Conservation (phyloP, 2,888 invertebrate genomes). For the Hedya salicella region DNA sequence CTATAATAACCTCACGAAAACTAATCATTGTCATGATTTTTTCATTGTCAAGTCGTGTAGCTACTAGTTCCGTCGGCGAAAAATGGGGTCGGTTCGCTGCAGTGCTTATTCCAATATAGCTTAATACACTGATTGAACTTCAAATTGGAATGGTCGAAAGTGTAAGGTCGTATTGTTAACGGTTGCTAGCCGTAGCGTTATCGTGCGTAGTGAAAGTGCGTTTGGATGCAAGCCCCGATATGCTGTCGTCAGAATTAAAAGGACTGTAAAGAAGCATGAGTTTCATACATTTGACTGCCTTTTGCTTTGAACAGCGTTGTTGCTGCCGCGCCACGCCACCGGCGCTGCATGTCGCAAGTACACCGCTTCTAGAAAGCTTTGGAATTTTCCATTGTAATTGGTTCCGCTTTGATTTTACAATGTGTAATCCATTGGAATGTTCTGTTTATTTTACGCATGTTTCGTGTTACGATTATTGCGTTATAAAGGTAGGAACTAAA, state of each 20-base stretch:
- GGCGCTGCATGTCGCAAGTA: conserved; percentile 64
- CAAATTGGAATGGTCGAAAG: conserved; percentile 51
- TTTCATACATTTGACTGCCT: conserved; percentile 6
- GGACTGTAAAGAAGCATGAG: conserved; percentile 2
- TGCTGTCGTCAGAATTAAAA: background rate
- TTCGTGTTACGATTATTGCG: background rate
- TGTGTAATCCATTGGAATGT: conserved; percentile 2
- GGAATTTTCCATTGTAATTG: conserved; percentile 65
- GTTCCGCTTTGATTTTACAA: conserved; percentile 56
- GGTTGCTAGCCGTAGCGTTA: conserved; percentile 33
- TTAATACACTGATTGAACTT: conserved; percentile 8
- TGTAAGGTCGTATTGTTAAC: conserved; percentile 55
- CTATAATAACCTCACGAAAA: no score
- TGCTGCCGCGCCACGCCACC: conserved; percentile 49
- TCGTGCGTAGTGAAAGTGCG: conserved; percentile 76
- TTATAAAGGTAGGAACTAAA: background rate
- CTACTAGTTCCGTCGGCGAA: background rate
- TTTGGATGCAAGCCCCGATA: conserved; percentile 50
- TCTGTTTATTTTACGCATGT: background rate
- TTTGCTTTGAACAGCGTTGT: conserved; percentile 2
- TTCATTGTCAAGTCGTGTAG: background rate
- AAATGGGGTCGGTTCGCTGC: background rate
- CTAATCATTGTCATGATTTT: no score
- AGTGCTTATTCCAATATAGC: background rate
- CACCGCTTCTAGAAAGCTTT: conserved; percentile 72